Evolutionary conservation across 2,113 vertebrate genomes (phyloP), one percentile per base, ranked within the genome.

Genomic region (Dendrocopos noguchii): DNA sequence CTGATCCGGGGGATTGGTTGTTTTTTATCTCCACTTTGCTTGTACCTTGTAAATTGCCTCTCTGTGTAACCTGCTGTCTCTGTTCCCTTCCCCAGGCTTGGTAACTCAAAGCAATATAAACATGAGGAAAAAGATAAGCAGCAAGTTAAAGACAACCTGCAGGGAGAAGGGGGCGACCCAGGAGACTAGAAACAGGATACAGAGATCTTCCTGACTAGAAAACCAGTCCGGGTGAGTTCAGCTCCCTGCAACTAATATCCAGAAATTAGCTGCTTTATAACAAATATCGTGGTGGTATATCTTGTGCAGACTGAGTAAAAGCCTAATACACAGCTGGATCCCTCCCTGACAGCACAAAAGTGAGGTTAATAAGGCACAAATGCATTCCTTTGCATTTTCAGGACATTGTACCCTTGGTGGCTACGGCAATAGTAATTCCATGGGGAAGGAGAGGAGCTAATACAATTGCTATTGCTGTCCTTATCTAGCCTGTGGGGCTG

Each of bases 41-140:
- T 33, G 47, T 80, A 80, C 74, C 7, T 53, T 78, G 83, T 61
- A 64, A 59, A 80, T 55, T 66, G 71, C 39, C 59, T 67, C 34
- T 42, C 36, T 34, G 44, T 83, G 53, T 52, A 73, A 78, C 46
- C 63, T 33, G 36, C 73, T 70, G 60, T 64, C 75, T 94, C 91
- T 81, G 28, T 28, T 56, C 80, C 70, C 36, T 93, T 91, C 25
- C 53, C 65, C 42, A 64, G 46, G 39, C 57, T 66, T 74, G 61
- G 66, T 83, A 89, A 65, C 61, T 67, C 27, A 77, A 88, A 90
- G 78, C 78, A 89, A 56, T 6, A 29, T 66, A 75, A 79, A 22
- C 50, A 76, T 3, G 6, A 67, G 18, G 3, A 65, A 36, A 46
- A 85, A 97, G 83, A 97, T 66, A 92, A 91, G 85, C 89, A 68